Evolutionary conservation across 2,797 vertebrate species (phyloP).

Genomic region (Eulemur mongoz): DNA sequence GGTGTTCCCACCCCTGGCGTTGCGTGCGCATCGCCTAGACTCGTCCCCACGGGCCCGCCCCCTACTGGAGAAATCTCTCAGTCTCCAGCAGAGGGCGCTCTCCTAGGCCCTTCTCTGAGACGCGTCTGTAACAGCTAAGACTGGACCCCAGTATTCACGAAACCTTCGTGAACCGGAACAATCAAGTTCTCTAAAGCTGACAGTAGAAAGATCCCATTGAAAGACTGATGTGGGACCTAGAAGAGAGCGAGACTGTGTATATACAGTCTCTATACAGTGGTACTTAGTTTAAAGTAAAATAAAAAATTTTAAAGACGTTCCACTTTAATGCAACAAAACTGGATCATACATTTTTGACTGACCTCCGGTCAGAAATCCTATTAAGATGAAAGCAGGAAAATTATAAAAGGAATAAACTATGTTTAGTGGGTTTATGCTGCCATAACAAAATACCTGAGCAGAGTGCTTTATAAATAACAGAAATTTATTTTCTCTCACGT

Average conservation of each 20-base stretch:
- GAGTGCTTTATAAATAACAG: not conserved
- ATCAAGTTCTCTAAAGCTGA: not conserved
- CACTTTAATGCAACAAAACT: not conserved
- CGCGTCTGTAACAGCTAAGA: not conserved
- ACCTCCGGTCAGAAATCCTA: not conserved
- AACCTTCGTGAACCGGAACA: not conserved
- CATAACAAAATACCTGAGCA: not conserved
- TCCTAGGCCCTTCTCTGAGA: not conserved
- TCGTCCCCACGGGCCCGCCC: not conserved
- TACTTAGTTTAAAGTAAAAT: not conserved
- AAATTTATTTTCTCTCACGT: not conserved
- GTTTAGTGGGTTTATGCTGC: not conserved
- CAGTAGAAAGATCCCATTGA: not conserved
- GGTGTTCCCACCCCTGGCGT: conserved; percentile 43
- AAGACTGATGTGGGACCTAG: not conserved
- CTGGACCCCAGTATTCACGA: not conserved
- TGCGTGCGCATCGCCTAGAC: not conserved
- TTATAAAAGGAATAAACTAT: not conserved
- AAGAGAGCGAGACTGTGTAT: not conserved
- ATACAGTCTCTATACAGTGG: not conserved
- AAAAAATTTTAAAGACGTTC: not conserved
- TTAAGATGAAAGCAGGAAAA: not conserved
- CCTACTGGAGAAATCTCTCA: not conserved
- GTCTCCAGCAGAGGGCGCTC: accelerated
- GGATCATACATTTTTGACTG: not conserved